Conservation (phyloP, 2,888 invertebrate species). For the Dione vanillae region DNA sequence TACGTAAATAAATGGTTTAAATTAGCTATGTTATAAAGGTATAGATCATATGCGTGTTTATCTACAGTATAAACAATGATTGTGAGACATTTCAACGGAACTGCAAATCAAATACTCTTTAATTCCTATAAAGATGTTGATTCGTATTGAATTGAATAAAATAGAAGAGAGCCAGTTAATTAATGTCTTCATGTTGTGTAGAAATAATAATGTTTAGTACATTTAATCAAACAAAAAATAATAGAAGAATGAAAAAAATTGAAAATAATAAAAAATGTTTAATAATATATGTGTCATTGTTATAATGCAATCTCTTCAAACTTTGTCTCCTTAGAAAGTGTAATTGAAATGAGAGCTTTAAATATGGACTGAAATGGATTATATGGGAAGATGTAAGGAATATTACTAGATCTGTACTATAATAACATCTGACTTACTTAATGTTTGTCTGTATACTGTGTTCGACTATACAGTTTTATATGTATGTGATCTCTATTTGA, state of each 20-base stretch:
- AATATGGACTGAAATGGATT: conserved; percentile 18
- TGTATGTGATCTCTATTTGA: conserved; percentile 2
- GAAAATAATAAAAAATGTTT: not conserved
- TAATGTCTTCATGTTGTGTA: not conserved
- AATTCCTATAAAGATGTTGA: no score
- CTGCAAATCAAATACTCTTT: no score
- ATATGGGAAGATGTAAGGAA: not conserved
- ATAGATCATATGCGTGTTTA: no score
- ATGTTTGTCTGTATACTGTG: not conserved
- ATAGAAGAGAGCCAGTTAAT: not conserved
- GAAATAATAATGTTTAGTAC: not conserved
- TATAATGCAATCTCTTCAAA: not conserved
- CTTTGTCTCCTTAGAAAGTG: not conserved
- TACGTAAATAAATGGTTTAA: no score
- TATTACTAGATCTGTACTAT: not conserved
- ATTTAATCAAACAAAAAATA: not conserved
- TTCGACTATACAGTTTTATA: not conserved
- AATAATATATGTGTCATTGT: not conserved
- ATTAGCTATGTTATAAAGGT: no score
- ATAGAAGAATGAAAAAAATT: not conserved
- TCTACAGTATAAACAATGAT: no score
- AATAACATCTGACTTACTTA: not conserved
- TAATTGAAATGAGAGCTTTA: conserved; percentile 11
- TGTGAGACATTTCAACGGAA: no score
- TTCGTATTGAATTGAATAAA: no score